phyloP scores from a whole-genome alignment of 2,797 vertebrate genomes.

The Onychomys arenicola region DNA sequence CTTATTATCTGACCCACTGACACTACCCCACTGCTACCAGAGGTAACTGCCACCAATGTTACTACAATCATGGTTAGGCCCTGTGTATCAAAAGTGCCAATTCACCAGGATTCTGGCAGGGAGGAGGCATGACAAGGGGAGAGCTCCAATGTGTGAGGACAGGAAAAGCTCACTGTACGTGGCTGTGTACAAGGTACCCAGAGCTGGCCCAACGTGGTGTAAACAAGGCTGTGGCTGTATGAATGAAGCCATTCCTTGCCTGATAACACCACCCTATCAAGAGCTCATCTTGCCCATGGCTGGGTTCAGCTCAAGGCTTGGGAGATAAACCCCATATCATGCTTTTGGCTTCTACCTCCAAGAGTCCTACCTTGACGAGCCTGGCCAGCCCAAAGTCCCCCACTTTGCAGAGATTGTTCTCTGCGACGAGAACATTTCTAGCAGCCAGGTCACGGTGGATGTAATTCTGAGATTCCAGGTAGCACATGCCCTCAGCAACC shows the following conservation, averaged over 20 bases:
- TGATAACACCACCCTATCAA: not conserved
- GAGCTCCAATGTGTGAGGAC: too few species aligned
- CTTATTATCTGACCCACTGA: not conserved
- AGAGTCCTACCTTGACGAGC: constrained; percentile 89
- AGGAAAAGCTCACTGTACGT: too few species aligned
- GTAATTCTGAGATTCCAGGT: constrained; percentile 91
- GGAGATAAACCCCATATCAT: not conserved
- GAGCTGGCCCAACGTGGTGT: not conserved
- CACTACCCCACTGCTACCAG: not conserved
- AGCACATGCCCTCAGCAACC: constrained; percentile 92
- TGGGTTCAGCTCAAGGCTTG: not conserved
- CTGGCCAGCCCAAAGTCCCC: constrained; percentile 94
- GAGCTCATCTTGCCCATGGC: not conserved
- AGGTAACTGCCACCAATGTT: not conserved
- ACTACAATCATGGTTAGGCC: not conserved
- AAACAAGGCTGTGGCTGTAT: not conserved
- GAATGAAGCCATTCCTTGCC: not conserved
- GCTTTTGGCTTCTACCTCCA: rapidly evolving
- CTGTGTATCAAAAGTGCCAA: not conserved
- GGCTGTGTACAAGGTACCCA: not conserved
- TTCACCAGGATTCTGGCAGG: not conserved
- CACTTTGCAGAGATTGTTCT: constrained; percentile 92
- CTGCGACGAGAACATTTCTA: constrained; percentile 92
- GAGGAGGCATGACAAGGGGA: not conserved
- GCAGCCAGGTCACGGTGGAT: constrained; percentile 93